These are phyloP conservation scores for Xestia xanthographa DNA, from an alignment of 2,888 invertebrate species.

Conservation along the genomic window DNA sequence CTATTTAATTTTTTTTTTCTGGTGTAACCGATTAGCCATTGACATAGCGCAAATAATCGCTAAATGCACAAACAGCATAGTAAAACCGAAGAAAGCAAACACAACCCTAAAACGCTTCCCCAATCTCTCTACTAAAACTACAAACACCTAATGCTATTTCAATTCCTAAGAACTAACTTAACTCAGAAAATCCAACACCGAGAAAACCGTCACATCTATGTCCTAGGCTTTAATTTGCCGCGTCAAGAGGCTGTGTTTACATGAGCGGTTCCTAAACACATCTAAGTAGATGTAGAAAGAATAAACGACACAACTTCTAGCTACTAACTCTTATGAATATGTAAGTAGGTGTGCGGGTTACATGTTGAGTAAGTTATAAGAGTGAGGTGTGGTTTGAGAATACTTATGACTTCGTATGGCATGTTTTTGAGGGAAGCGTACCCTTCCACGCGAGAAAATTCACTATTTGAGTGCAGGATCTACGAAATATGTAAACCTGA, in stretches of 20 bases:
- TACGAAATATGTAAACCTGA: neutral
- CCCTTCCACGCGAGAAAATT: constrained; percentile 1
- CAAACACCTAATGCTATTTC: constrained; percentile 14
- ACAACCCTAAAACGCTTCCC: neutral
- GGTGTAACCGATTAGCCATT: neutral
- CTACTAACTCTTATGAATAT: constrained; percentile 65
- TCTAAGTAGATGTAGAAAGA: constrained; percentile 59
- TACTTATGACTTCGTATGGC: constrained; percentile 35
- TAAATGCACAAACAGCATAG: neutral
- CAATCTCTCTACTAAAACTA: neutral
- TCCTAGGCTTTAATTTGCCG: constrained; percentile 64
- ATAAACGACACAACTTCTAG: constrained; percentile 58
- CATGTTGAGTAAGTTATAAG: constrained; percentile 40
- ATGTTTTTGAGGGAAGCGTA: constrained; percentile 6
- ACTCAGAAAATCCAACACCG: constrained; percentile 9
- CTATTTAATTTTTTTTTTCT: neutral
- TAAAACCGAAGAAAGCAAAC: neutral
- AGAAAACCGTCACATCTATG: constrained; percentile 19
- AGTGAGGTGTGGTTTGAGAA: constrained; percentile 43
- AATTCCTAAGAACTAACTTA: constrained; percentile 1
- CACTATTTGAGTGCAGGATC: neutral
- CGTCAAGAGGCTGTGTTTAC: constrained; percentile 66
- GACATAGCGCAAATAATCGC: neutral
- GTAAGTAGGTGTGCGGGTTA: constrained; percentile 55
- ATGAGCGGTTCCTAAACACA: constrained; percentile 53